Base-by-base conservation (phyloP, 2,113 vertebrate genomes). In the Butorides virescens region DNA sequence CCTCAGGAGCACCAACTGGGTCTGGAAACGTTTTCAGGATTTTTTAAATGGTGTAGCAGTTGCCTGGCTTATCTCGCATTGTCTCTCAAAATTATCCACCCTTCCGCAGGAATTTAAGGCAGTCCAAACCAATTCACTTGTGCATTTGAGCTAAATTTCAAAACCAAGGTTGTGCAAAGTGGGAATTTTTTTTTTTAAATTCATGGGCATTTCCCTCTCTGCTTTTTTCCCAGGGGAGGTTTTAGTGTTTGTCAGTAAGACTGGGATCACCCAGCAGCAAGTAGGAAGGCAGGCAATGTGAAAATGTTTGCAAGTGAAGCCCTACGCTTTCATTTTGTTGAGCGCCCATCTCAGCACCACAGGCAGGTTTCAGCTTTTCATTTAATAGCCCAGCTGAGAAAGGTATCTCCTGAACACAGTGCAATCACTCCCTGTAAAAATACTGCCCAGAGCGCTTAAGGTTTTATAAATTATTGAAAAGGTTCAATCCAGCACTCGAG, bases 21-120 rank as follows among this genome's bases (percentile, higher is more conserved):
- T 61, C 87, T 91, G 96, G 73, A 93, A 95, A 82, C 6, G 8
- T 62, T 89, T 79, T 88, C 62, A 88, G 89, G 70, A 62, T 72
- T 88, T 93, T 96, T 92, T 36, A 22, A 87, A 70, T 53, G 68
- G 70, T 8, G 27, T 15, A 82, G 71, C 53, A 73, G 78, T 93
- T 84, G 78, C 50, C 74, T 80, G 74, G 59, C 39, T 88, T 72
- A 70, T 70, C 66, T 76, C 0, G 0, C 42, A 42, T 19, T 15
- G 10, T 50, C 56, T 62, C 83, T 77, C 59, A 79, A 90, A 95
- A 93, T 73, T 27, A 75, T 74, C 66, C 26, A 8, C 77, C 66
- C 58, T 94, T 75, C 79, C 5, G 2, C 75, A 86, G 66, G 87
- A 85, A 92, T 89, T 92, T 85, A 90, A 76, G 67, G 71, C 58